These are phyloP conservation scores for Lamellibrachia luymesi DNA, from an alignment of 1,140 invertebrate genomes.

Conservation along the genomic window DNA sequence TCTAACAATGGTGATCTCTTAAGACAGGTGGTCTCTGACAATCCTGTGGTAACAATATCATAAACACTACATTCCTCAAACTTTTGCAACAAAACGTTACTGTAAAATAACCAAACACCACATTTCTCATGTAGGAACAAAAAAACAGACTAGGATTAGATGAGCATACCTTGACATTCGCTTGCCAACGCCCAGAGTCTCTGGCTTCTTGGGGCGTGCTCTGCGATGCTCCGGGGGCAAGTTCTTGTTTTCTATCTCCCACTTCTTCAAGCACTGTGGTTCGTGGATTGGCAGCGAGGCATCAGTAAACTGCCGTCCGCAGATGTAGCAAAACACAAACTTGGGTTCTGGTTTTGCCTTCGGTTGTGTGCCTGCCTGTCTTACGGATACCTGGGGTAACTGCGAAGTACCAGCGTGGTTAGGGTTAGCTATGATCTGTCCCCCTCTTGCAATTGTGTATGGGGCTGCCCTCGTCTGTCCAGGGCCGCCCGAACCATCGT, in stretches of 20 bases:
- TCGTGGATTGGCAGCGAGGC: constrained; percentile 73
- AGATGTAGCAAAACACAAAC: constrained; percentile 56
- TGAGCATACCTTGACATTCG: neutral
- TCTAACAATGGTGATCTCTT: neutral
- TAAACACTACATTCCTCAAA: too few species aligned
- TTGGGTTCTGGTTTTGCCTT: constrained; percentile 14
- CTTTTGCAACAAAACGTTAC: too few species aligned
- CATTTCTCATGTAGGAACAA: too few species aligned
- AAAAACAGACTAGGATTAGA: too few species aligned
- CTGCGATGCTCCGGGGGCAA: constrained; percentile 63
- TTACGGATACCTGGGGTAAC: neutral
- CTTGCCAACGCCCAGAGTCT: constrained; percentile 36
- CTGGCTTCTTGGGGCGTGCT: constrained; percentile 66
- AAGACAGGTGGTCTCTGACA: neutral
- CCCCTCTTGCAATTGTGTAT: neutral
- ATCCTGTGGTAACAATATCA: too few species aligned
- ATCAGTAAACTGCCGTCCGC: constrained; percentile 56
- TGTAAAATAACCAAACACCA: too few species aligned
- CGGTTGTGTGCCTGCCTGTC: neutral
- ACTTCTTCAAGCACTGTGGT: constrained; percentile 76
- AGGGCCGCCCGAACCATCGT: neutral
- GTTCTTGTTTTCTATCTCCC: constrained; percentile 70
- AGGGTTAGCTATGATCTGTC: neutral
- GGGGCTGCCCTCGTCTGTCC: neutral
- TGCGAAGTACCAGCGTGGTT: neutral